Conservation (phyloP, 2,888 invertebrate species). For the Eumacrocentrus americanus region DNA sequence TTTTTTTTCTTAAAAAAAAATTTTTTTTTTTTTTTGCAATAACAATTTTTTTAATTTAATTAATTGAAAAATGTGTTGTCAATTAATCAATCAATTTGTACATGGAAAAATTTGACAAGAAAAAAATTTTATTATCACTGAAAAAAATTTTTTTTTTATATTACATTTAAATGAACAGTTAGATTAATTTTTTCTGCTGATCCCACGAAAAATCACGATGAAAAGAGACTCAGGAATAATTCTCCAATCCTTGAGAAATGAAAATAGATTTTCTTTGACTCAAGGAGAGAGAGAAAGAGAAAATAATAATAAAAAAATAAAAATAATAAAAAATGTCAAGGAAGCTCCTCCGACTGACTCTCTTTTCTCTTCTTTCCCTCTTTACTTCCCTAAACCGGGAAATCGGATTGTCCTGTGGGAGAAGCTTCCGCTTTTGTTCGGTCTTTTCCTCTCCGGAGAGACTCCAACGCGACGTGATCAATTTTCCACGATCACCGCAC, state of each 20-base stretch:
- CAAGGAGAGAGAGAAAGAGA: neutral
- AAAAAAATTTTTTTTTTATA: no score
- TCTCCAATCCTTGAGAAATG: conserved; percentile 14
- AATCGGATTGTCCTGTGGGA: conserved; percentile 38
- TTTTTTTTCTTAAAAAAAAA: neutral
- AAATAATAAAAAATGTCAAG: conserved; percentile 5
- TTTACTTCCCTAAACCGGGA: conserved; percentile 8
- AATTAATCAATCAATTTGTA: no score
- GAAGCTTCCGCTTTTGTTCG: conserved; percentile 31
- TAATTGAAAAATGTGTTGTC: no score
- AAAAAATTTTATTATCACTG: no score
- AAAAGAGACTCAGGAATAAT: conserved; percentile 1
- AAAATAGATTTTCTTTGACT: conserved; percentile 30
- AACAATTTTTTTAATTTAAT: no score
- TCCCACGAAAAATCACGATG: neutral
- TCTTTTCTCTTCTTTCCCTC: conserved; percentile 7
- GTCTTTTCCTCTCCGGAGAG: conserved; percentile 4
- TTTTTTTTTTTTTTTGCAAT: neutral
- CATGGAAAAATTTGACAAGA: no score
- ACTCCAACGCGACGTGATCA: conserved; percentile 21
- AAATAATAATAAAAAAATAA: no score
- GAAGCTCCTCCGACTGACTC: neutral
- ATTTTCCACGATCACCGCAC: conserved; percentile 37
- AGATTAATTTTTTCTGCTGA: conserved; percentile 3
- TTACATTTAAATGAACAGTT: no score